Conservation (phyloP, 2,797 vertebrate species). For the Salarias fasciatus region DNA sequence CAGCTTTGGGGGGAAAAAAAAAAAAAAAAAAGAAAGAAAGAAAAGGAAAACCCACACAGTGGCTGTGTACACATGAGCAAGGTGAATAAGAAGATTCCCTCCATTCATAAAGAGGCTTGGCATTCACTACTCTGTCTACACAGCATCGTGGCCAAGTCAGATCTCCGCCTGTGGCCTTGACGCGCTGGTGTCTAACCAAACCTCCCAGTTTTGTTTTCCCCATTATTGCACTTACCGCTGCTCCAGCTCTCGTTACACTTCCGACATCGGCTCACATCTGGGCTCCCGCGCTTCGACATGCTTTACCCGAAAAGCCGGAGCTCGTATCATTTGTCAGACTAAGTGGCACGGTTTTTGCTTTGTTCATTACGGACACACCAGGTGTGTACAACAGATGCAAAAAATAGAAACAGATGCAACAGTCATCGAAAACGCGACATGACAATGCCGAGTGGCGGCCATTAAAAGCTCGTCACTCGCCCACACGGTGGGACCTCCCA, state of each 20-base stretch:
- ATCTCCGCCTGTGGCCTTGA: constrained; percentile 61
- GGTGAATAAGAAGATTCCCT: constrained; percentile 40
- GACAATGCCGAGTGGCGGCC: constrained; percentile 72
- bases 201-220: constrained; percentile 59
- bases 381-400: constrained; percentile 68
- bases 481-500: constrained; percentile 70
- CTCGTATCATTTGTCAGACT: constrained; percentile 61
- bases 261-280: constrained; percentile 53
- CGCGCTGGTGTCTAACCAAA: constrained; percentile 53
- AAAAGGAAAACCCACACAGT: constrained; percentile 2
- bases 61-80: constrained; percentile 22
- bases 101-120: constrained; percentile 63
- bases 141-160: constrained; percentile 44
- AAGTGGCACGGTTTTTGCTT: constrained; percentile 52
- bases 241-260: constrained; percentile 46
- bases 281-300: constrained; percentile 39
- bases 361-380: constrained; percentile 67
- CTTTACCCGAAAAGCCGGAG: constrained; percentile 41
- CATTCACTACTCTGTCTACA: constrained; percentile 44
- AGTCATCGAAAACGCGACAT: constrained; percentile 67
- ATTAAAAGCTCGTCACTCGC: constrained; percentile 77
- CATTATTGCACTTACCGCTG: constrained; percentile 48
- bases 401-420: constrained; percentile 72
- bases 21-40: constrained; percentile 9
- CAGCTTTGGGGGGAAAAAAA: constrained; percentile 48